A percentile compares a stretch with the other conserved stretches of the same genome.
Evolutionary conservation across 2,113 vertebrate species (phyloP).

Genomic region (Athene noctua): DNA sequence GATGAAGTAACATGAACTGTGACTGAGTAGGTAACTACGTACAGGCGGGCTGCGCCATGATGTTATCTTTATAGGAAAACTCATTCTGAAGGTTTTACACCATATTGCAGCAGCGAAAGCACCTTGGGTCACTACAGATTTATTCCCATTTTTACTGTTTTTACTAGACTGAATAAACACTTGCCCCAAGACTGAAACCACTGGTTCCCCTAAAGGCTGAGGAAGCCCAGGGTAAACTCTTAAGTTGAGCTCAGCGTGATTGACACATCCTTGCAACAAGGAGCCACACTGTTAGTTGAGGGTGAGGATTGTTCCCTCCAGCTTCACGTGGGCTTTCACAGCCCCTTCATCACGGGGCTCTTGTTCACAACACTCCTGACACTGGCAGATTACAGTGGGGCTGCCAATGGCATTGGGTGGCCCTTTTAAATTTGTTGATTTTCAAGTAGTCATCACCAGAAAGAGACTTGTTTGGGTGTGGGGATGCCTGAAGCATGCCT

Average conservation of each 20-base stretch:
- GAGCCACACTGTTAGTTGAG: conserved; percentile 47
- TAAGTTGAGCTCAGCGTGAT: not conserved
- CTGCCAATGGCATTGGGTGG: not conserved
- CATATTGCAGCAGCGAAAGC: conserved; percentile 31
- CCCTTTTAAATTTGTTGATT: not conserved
- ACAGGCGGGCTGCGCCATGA: not conserved
- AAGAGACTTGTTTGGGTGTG: not conserved
- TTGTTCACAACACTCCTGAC: not conserved
- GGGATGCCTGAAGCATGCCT: no score
- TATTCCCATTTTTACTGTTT: conserved; percentile 75
- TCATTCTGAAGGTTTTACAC: conserved; percentile 65
- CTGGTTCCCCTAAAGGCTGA: conserved; percentile 25
- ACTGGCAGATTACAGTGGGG: not conserved
- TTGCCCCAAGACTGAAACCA: conserved; percentile 47
- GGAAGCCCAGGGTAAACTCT: conserved; percentile 14
- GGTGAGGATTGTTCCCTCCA: conserved; percentile 1
- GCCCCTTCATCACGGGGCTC: not conserved
- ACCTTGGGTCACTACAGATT: conserved; percentile 59
- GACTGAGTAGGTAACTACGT: not conserved
- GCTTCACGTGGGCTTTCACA: conserved; percentile 36
- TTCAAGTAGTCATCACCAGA: conserved; percentile 42
- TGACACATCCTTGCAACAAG: conserved; percentile 63
- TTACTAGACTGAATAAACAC: conserved; percentile 81
- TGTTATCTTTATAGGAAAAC: conserved; percentile 47
- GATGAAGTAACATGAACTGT: conserved; percentile 18